A percentile compares a stretch with the other conserved stretches of the same genome.
phyloP scores from a whole-genome alignment of 1,140 invertebrate species.

The Lysiphlebus fabarum region DNA sequence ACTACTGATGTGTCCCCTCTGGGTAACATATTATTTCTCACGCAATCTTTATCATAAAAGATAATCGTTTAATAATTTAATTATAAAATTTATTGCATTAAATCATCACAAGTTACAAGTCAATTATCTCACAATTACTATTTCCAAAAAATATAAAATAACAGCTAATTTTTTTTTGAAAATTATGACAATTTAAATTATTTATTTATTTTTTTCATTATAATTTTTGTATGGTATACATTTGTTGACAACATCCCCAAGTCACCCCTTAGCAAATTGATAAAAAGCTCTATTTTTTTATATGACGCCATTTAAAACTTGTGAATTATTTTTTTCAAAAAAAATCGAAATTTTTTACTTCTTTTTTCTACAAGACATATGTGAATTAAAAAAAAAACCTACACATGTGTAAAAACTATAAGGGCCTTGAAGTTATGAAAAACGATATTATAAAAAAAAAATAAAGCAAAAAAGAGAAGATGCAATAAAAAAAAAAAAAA shows the following conservation, averaged over 20 bases:
- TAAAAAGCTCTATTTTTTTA: neutral
- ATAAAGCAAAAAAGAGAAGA: too few relatives aligned
- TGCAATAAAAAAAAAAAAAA: neutral
- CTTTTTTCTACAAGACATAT: neutral
- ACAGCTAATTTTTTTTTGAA: neutral
- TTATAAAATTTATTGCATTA: neutral
- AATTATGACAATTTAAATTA: too few relatives aligned
- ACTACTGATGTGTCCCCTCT: slow-evolving; percentile 12
- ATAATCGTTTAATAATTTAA: slow-evolving; percentile 7
- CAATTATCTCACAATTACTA: neutral
- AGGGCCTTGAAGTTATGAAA: too few relatives aligned
- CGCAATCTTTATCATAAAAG: slow-evolving; percentile 7
- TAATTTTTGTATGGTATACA: too few relatives aligned
- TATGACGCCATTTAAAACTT: slow-evolving; percentile 18
- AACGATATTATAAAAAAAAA: too few relatives aligned
- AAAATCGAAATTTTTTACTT: neutral
- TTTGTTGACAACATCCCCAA: neutral
- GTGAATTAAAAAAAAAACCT: too few relatives aligned
- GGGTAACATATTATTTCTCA: slow-evolving; percentile 16
- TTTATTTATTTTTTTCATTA: too few relatives aligned
- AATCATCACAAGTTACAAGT: neutral
- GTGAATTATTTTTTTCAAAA: slow-evolving; percentile 1
- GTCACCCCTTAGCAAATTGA: slow-evolving; percentile 21
- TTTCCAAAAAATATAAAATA: neutral
- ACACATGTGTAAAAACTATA: too few relatives aligned